These are phyloP conservation scores for Achlya flavicornis DNA, from an alignment of 2,888 invertebrate genomes.

Conservation along the genomic window DNA sequence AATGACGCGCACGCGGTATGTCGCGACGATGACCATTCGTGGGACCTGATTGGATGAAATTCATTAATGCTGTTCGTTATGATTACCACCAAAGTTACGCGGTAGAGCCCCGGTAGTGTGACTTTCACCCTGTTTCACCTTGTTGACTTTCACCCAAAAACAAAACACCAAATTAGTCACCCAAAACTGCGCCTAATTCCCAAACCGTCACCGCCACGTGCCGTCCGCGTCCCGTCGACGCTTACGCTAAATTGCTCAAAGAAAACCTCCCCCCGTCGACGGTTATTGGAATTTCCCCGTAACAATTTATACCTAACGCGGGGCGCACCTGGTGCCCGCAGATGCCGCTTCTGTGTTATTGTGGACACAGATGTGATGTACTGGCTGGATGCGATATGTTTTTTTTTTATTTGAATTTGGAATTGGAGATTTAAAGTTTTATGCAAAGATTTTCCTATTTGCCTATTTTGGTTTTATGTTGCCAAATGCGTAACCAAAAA, in stretches of 20 bases:
- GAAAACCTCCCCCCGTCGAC: conserved; percentile 10
- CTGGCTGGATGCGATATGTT: conserved; percentile 25
- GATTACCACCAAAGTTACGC: too few species aligned
- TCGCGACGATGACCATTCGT: too few species aligned
- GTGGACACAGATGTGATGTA: conserved; percentile 42
- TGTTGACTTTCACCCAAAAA: neutral
- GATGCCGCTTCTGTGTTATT: conserved; percentile 36
- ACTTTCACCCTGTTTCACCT: too few species aligned
- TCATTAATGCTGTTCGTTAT: too few species aligned
- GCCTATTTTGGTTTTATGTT: too few species aligned
- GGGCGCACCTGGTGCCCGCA: conserved; percentile 41
- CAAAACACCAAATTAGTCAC: neutral
- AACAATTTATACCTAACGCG: conserved; percentile 44
- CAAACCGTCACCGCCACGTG: neutral
- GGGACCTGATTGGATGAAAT: too few species aligned
- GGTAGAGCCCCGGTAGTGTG: too few species aligned
- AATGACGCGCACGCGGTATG: too few species aligned
- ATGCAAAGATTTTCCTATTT: too few species aligned
- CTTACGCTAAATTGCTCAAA: conserved; percentile 26
- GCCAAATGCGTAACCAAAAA: too few species aligned
- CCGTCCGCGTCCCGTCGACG: conserved; percentile 25
- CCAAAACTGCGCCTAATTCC: neutral
- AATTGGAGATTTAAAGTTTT: neutral
- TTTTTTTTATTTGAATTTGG: conserved; percentile 7
- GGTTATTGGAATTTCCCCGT: conserved; percentile 46